A percentile compares a stretch with the other conserved stretches of the same genome.
Conservation (phyloP, 2,797 vertebrate species). For the Cossypha heuglini region DNA sequence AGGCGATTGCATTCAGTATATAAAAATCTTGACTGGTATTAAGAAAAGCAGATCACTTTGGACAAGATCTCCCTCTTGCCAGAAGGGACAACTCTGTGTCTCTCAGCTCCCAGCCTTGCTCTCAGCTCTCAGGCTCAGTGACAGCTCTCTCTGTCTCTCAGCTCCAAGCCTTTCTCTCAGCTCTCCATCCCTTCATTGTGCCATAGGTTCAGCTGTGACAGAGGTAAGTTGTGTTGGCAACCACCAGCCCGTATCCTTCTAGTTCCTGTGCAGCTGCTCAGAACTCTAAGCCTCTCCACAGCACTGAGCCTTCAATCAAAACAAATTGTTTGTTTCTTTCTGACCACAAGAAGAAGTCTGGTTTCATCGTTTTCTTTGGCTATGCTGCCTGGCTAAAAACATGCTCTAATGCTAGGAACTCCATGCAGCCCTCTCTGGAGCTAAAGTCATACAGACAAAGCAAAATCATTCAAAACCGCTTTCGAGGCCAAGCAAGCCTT, state of each 20-base stretch:
- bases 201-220: not conserved
- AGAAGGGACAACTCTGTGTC: not conserved
- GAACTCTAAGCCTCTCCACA: not conserved
- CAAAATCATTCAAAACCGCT: not conserved
- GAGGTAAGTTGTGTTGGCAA: not conserved
- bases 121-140: not conserved
- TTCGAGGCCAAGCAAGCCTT: not conserved
- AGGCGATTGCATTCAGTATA: not conserved
- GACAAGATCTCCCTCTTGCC: not conserved
- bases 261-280: conserved; percentile 22
- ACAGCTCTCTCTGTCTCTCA: not conserved
- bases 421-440: not conserved
- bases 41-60: not conserved
- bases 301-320: conserved; percentile 38
- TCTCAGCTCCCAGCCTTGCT: not conserved
- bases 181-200: not conserved
- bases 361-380: conserved; percentile 55
- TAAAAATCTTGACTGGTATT: not conserved
- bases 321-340: conserved; percentile 61
- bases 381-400: not conserved
- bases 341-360: conserved; percentile 48
- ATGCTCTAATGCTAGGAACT: not conserved
- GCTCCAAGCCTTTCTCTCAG: not conserved
- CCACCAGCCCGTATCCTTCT: not conserved
- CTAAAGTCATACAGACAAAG: not conserved